Conservation (phyloP, 2,888 invertebrate genomes). For the Zaprionus bogoriensis region DNA sequence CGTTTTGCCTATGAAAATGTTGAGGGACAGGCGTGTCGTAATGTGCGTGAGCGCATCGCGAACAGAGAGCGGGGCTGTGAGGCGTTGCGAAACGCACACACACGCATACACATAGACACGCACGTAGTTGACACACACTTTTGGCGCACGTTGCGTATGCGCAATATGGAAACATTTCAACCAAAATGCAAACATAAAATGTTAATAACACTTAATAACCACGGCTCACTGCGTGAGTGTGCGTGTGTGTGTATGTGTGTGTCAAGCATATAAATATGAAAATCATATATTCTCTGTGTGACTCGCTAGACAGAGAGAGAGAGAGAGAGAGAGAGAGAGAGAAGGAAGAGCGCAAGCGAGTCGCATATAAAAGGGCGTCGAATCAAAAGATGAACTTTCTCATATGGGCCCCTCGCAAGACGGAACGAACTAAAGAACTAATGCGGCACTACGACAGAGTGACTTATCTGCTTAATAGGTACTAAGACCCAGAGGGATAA, state of each 20-base stretch:
- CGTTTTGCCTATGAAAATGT: conserved; percentile 12
- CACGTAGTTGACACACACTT: conserved; percentile 1
- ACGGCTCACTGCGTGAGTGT: background rate
- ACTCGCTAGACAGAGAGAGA: conserved; percentile 1
- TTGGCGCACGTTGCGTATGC: conserved; percentile 41
- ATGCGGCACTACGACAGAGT: background rate
- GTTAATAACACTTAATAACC: conserved; percentile 52
- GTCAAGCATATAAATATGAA: conserved; percentile 16
- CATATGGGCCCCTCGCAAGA: conserved; percentile 18
- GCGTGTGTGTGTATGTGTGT: background rate
- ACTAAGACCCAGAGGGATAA: background rate
- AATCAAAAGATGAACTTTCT: conserved; percentile 39
- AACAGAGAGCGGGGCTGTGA: too few species aligned
- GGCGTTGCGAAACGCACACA: too few species aligned
- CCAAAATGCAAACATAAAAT: conserved; percentile 48
- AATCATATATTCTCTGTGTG: conserved; percentile 3
- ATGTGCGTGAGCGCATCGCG: too few species aligned
- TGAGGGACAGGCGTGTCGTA: conserved; percentile 21
- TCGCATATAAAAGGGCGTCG: too few species aligned
- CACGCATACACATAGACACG: too few species aligned
- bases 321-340: conserved; percentile 19
- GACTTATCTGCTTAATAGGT: background rate
- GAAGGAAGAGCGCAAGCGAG: too few species aligned
- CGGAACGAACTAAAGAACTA: background rate
- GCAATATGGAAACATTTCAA: conserved; percentile 42